Evolutionary conservation across 2,797 vertebrate genomes (phyloP), one percentile per base, ranked within the genome.

Genomic region (Mus caroli): DNA sequence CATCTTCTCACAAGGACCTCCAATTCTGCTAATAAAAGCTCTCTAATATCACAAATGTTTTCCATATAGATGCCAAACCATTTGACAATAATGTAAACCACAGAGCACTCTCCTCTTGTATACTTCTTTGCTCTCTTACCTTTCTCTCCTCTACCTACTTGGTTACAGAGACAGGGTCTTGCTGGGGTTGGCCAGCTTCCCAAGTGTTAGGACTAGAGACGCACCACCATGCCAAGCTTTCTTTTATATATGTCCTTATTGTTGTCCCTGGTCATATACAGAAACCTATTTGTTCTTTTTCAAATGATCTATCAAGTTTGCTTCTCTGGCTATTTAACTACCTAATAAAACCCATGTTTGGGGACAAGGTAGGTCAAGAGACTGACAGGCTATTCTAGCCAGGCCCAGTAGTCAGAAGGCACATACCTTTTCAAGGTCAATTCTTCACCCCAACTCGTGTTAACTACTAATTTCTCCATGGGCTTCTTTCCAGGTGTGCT

Each of bases 221-320:
- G 19, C 24, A 19, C 28, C 11, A 67, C 31, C 73, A 64, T 0
- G 2, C 10, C 15, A 46, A 34, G 15, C n/a, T n/a, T 20, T 26
- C 93, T 93, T 43, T 75, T 83, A 37, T 71, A 37, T 12, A 56
- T 50, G 80, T 87, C 60, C 60, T 92, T 79, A 52, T 15, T 88
- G 28, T 11, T 46, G 43, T 76, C 88, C 14, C 46, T 94, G 46
- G 50, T 58, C 83, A 94, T 20, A 91, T 54, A 69, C 19, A 77
- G 64, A 94, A 95, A 95, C 31, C 11, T 86, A 54, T 60, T 88
- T 58, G 64, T 46, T 90, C 17, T 56, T 73, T 86, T 96, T 76
- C 82, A 92, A 92, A 69, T 62, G 12, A 91, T 40, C 26, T 80
- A 79, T 40, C 85, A 87, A 67, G 62, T 79, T 71, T 34, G 43